Evolutionary conservation across 2,888 invertebrate genomes (phyloP).

Genomic region (Latheticus oryzae): DNA sequence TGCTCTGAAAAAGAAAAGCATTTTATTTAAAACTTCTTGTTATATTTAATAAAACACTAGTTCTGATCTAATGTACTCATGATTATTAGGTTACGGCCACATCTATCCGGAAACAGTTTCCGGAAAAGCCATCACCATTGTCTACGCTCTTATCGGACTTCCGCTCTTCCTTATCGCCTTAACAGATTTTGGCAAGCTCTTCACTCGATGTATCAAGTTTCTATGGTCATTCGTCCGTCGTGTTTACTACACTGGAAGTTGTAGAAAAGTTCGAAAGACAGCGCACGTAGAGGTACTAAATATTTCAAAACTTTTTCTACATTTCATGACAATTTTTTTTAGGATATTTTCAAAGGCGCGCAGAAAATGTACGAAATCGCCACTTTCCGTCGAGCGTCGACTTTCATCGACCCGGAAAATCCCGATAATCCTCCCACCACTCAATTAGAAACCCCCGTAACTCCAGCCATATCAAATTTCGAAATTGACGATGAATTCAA

Average conservation of each 20-base stretch:
- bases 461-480: constrained; percentile 82
- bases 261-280: constrained; percentile 79
- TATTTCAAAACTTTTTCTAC: background rate
- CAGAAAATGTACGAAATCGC: constrained; percentile 85
- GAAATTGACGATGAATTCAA: constrained; percentile 95
- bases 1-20: no score
- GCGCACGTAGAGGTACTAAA: constrained; percentile 76
- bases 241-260: constrained; percentile 88
- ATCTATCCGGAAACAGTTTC: constrained; percentile 90
- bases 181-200: constrained; percentile 94
- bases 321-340: constrained; percentile 48
- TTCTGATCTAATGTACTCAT: no score
- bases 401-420: constrained; percentile 59
- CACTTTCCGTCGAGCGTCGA: constrained; percentile 77
- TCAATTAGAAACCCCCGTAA: constrained; percentile 71
- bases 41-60: no score
- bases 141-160: constrained; percentile 95
- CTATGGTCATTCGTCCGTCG: constrained; percentile 89
- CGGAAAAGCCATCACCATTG: constrained; percentile 88
- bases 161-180: constrained; percentile 95
- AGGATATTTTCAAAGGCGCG: constrained; percentile 87
- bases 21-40: no score
- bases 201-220: constrained; percentile 91
- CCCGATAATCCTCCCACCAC: constrained; percentile 37
- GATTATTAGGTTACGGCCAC: constrained; percentile 99